Percentiles rank a stretch among this genome's conserved stretches.
phyloP scores from a whole-genome alignment of 2,113 vertebrate genomes.

The Hydropotes inermis region DNA sequence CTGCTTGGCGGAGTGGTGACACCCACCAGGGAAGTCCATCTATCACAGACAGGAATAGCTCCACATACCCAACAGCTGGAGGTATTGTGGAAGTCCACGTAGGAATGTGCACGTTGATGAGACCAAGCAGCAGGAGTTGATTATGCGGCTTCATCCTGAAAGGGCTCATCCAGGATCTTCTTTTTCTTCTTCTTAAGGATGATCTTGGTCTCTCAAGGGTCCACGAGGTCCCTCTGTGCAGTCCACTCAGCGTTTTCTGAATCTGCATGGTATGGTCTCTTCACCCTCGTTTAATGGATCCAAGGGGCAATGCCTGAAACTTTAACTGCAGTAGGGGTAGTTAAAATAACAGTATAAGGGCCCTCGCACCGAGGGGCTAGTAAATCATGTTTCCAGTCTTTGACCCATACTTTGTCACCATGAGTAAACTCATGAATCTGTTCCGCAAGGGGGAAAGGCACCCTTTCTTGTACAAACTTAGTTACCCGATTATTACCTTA shows the following conservation, averaged over 20 bases:
- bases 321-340: not conserved
- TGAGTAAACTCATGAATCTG: not conserved
- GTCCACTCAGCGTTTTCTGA: not conserved
- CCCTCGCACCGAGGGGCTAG: not conserved
- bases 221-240: fast-evolving
- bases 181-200: not conserved
- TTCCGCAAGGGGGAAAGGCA: not conserved
- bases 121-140: not conserved
- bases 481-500: not conserved
- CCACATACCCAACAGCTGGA: not conserved
- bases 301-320: not conserved
- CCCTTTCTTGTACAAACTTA: not conserved
- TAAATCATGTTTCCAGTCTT: not conserved
- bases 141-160: not conserved
- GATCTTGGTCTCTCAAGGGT: not conserved
- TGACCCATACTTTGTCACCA: not conserved
- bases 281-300: not conserved
- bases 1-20: not conserved
- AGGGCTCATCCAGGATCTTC: not conserved
- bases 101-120: fast-evolving
- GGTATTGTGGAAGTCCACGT: not conserved
- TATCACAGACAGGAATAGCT: not conserved
- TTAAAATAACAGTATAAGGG: not conserved
- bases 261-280: not conserved
- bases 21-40: not conserved